A percentile compares a stretch with the other conserved stretches of the same genome.
These are phyloP conservation scores for Trididemnum miniatum DNA, from an alignment of 23 tunicate species.

Conservation along the genomic window DNA sequence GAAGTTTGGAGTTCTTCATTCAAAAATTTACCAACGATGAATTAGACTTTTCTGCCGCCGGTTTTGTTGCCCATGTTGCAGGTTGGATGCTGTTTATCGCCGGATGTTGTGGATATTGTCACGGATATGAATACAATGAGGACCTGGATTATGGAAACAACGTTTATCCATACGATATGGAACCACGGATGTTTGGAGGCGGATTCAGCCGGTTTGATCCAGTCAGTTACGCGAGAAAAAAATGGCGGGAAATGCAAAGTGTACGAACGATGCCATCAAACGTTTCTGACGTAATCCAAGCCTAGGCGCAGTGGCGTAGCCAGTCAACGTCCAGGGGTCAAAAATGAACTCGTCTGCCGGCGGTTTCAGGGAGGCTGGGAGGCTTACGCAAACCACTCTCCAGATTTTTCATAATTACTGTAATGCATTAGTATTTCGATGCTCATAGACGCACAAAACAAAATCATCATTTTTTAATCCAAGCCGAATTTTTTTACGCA, in stretches of 20 bases:
- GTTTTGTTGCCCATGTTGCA: conserved; percentile 60
- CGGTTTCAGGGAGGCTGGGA: too few relatives aligned
- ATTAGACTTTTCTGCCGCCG: conserved; percentile 41
- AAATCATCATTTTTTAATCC: too few relatives aligned
- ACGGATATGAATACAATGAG: conserved; percentile 62
- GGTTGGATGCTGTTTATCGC: conserved; percentile 79
- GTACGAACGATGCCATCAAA: background rate
- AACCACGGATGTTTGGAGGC: conserved; percentile 17
- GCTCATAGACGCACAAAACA: too few relatives aligned
- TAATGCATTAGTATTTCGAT: too few relatives aligned
- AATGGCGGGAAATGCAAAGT: conserved; percentile 60
- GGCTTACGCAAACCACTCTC: too few relatives aligned
- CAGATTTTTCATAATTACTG: too few relatives aligned
- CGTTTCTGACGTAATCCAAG: background rate
- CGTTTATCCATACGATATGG: conserved; percentile 29
- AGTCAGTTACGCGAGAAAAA: conserved; percentile 40
- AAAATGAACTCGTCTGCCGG: too few relatives aligned
- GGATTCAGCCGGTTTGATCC: conserved; percentile 19
- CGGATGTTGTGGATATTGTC: conserved; percentile 66
- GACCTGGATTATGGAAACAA: conserved; percentile 9
- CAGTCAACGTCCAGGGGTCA: too few relatives aligned
- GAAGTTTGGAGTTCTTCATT: conserved; percentile 51
- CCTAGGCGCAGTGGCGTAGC: conserved; percentile 21
- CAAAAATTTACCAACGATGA: conserved; percentile 62
- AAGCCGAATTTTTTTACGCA: too few relatives aligned